A percentile compares a stretch with the other conserved stretches of the same genome.
These are phyloP conservation scores for Distichodus sexfasciatus DNA, from an alignment of 2,797 vertebrate species.

Conservation along the genomic window DNA sequence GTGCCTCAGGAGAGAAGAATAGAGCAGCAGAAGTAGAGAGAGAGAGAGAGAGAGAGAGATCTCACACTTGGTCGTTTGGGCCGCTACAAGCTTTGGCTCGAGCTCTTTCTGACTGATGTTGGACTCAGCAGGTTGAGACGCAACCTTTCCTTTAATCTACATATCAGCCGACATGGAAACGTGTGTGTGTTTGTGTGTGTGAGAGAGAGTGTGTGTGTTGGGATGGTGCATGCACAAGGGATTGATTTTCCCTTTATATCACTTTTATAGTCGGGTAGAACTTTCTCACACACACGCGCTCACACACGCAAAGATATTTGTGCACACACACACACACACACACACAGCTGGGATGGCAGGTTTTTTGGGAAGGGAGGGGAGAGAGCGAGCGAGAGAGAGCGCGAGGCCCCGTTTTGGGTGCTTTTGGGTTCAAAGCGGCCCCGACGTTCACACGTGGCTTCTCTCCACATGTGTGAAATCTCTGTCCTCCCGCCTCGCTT, in stretches of 20 bases:
- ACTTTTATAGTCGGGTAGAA: constrained; percentile 61
- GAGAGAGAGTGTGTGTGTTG: constrained; percentile 49
- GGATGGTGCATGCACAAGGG: constrained; percentile 53
- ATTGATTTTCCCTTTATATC: constrained; percentile 65
- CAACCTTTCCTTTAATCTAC: constrained; percentile 65
- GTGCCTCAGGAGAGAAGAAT: not conserved
- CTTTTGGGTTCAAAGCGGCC: constrained; percentile 34
- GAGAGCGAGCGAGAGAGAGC: too few species aligned
- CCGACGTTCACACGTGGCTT: constrained; percentile 2
- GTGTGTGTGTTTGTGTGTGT: constrained; percentile 43
- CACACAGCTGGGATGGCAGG: constrained; percentile 44
- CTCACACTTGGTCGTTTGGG: constrained; percentile 32
- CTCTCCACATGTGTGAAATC: constrained; percentile 32
- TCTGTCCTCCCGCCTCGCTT: not conserved
- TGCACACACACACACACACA: constrained; percentile 44
- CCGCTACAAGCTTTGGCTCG: constrained; percentile 57
- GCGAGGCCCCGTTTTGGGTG: constrained; percentile 47
- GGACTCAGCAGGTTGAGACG: constrained; percentile 58
- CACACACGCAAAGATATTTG: constrained; percentile 44
- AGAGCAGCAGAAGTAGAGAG: not conserved
- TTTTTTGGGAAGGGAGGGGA: constrained; percentile 42
- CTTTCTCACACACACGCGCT: constrained; percentile 44
- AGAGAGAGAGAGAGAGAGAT: not conserved
- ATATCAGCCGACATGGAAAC: constrained; percentile 64
- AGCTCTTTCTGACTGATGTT: constrained; percentile 62